Base-by-base conservation (phyloP, 2,797 vertebrate species). In the Pseudochirops corinnae region DNA sequence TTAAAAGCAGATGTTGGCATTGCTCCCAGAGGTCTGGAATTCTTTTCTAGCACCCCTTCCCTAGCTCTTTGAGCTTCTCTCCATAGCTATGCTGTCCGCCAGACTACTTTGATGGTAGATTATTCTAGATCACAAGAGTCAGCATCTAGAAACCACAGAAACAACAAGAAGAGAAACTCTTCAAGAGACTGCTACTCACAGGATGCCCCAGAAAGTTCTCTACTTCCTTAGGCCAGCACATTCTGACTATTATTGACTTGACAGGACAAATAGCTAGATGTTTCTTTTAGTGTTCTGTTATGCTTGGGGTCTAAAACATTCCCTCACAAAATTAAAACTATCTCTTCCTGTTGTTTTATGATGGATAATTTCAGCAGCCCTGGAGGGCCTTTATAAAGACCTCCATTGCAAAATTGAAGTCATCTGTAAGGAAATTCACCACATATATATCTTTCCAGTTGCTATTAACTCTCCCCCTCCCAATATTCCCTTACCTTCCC, bases 301-400 rank as follows among this genome's bases (percentile, higher is more conserved):
- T 55, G 53, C 92, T 87, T 90, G 16, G 26, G 55, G 1, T 93
- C 62, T 96, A 29, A 92, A 12, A 94, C 92, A 93, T 87, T 56
- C 18, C 57, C 33, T 55, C 33, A 55, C 26, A 93, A 55, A 82
- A 82, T 93, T 7, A 55, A 55, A 93, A 55, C 11, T 13, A 5
- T 55, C 13, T 55, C 6, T 55, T 82, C 92, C 52, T 92, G 93
- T 92, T 39, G 5, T 93, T 92, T 95, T 94, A 4, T 96, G 94
- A 82, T 52, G 57, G 28, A 93, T 93, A 95, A 74, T 24, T 7
- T 95, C 57, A 91, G 91, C 5, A 50, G 92, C 92, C 1, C 14
- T 18, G 52, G 92, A 90, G 95, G 53, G 92, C 29, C 93, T 33
- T 91, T 94, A 95, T 90, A 46, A n/a, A 58, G 57, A 94, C 7